Conservation (phyloP, 2,888 invertebrate genomes). For the Heliconius ismenius region DNA sequence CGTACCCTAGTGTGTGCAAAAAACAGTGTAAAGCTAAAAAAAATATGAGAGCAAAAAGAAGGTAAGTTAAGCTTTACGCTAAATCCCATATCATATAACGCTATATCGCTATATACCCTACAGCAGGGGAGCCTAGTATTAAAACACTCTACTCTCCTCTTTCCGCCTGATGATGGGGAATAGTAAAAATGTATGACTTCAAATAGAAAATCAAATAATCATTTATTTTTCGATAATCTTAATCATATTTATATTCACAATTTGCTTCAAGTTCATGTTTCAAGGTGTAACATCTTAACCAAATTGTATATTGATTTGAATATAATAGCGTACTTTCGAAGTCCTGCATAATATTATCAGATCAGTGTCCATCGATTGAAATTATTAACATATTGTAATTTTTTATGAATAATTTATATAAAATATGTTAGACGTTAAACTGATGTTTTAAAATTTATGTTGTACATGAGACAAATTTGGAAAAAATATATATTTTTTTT, state of each 20-base stretch:
- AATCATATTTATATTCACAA: background rate
- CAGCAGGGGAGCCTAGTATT: no score
- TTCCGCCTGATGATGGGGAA: no score
- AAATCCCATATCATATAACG: no score
- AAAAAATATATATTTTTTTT: no score
- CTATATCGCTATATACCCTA: no score
- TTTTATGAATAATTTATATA: constrained; percentile 1
- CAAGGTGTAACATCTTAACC: background rate
- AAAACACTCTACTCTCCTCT: no score
- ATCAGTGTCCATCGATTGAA: background rate
- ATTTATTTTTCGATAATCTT: background rate
- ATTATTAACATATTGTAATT: constrained; percentile 4
- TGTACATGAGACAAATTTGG: background rate
- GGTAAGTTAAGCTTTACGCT: no score
- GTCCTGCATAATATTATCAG: constrained; percentile 8
- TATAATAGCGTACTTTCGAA: constrained; percentile 1
- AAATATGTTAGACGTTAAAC: background rate
- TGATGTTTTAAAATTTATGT: background rate
- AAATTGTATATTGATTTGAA: constrained; percentile 2
- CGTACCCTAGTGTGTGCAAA: no score
- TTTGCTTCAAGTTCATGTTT: background rate
- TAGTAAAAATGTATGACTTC: no score
- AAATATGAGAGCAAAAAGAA: no score
- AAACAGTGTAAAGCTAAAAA: no score
- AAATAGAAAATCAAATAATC: background rate